phyloP scores from a whole-genome alignment of 2,888 invertebrate genomes.

The Ommatoiulus sabulosus region DNA sequence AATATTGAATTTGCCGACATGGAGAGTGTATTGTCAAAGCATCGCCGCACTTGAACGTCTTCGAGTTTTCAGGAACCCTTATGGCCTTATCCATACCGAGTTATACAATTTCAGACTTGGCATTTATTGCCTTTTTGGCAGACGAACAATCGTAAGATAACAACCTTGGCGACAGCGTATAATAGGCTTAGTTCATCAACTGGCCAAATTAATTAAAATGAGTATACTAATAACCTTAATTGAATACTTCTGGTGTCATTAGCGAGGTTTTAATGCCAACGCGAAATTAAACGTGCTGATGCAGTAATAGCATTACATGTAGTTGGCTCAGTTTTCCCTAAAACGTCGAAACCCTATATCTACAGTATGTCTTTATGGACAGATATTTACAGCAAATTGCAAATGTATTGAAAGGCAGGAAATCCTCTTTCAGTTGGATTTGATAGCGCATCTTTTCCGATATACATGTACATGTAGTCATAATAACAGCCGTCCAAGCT shows the following conservation, averaged over 20 bases:
- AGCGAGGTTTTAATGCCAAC: not conserved
- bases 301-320: not conserved
- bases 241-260: not conserved
- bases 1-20: too few species aligned
- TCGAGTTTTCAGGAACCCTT: not conserved
- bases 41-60: not conserved
- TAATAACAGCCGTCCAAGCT: not conserved
- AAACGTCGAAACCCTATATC: not conserved
- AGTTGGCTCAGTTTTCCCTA: not conserved
- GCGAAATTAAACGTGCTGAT: not conserved
- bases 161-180: conserved; percentile 3
- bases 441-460: not conserved
- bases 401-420: not conserved
- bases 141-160: not conserved
- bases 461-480: not conserved
- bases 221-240: not conserved
- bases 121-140: not conserved
- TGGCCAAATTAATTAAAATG: not conserved
- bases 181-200: conserved; percentile 15
- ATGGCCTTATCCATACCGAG: not conserved
- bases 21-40: too few species aligned
- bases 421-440: not conserved
- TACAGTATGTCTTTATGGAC: not conserved
- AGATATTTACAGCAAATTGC: not conserved
- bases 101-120: conserved; percentile 24